Evolutionary conservation across 1,140 invertebrate genomes (phyloP).

Genomic region (Drosophila erecta): DNA sequence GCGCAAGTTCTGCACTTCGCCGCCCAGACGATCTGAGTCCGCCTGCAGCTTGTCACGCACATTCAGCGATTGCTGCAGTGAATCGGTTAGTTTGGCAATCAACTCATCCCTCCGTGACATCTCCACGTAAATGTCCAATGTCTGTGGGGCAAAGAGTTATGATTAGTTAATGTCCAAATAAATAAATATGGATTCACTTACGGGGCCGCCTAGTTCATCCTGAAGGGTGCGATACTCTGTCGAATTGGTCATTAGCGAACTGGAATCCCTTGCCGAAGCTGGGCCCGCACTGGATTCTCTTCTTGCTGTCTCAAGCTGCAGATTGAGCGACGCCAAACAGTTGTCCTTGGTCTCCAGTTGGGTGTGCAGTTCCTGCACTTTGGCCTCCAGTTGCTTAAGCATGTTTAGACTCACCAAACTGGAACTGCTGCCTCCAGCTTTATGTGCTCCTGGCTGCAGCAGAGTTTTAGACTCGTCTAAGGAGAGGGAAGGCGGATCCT

Average conservation of each 20-base stretch:
- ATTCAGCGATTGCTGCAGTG: slow-evolving; percentile 86
- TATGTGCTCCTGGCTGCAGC: slow-evolving; percentile 25
- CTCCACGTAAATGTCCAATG: slow-evolving; percentile 87
- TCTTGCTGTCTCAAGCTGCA: slow-evolving; percentile 84
- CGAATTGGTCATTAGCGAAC: slow-evolving; percentile 79
- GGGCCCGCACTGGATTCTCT: slow-evolving; percentile 67
- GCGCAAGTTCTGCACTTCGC: slow-evolving; percentile 87
- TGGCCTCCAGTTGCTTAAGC: slow-evolving; percentile 73
- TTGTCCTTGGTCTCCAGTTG: slow-evolving; percentile 84
- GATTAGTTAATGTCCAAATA: not conserved
- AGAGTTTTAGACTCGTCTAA: slow-evolving; percentile 67
- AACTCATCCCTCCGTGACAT: slow-evolving; percentile 86
- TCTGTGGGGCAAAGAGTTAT: slow-evolving; percentile 81
- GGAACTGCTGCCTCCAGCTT: slow-evolving; percentile 29
- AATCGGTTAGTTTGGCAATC: slow-evolving; percentile 87
- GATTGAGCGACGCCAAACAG: slow-evolving; percentile 82
- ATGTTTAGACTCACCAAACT: slow-evolving; percentile 74
- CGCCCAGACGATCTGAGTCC: slow-evolving; percentile 87
- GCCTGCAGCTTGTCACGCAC: slow-evolving; percentile 87
- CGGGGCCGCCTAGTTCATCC: slow-evolving; percentile 84
- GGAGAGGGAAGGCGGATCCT: slow-evolving; percentile 54
- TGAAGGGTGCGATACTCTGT: slow-evolving; percentile 86
- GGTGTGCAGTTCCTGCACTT: slow-evolving; percentile 84
- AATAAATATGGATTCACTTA: slow-evolving; percentile 24
- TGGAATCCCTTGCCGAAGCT: slow-evolving; percentile 81